Evolutionary conservation across 2,888 invertebrate genomes (phyloP).

Genomic region (Meghimatium bilineatum): DNA sequence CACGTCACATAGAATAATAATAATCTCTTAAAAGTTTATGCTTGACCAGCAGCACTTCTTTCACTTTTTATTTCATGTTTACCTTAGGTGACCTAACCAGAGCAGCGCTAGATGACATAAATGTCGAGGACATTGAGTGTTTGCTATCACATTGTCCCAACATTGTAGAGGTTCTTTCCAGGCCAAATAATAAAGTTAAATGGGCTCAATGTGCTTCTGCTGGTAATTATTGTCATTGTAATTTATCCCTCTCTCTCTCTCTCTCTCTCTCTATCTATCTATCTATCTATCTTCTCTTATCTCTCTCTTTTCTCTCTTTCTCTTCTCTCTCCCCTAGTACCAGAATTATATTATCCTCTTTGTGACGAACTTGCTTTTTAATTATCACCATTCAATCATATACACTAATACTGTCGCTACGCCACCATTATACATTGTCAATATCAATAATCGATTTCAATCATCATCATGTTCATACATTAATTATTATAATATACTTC

Average conservation of each 20-base stretch:
- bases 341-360: not conserved
- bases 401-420: too few relatives aligned
- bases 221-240: constrained; percentile 3
- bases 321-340: not conserved
- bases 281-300: not conserved
- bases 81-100: not conserved
- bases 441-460: not conserved
- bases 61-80: not conserved
- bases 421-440: not conserved
- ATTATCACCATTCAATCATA: too few relatives aligned
- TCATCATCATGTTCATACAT: not conserved
- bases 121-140: constrained; percentile 26
- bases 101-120: constrained; percentile 6
- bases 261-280: not conserved
- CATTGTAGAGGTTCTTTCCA: constrained; percentile 21
- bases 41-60: not conserved
- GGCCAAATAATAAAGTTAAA: constrained; percentile 10
- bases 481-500: too few relatives aligned
- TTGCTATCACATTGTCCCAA: not conserved
- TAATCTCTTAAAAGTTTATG: too few relatives aligned
- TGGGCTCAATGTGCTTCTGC: constrained; percentile 35
- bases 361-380: too few relatives aligned
- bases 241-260: not conserved
- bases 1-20: too few relatives aligned
- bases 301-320: not conserved